These are phyloP conservation scores for Trigoniulus corallinus DNA, from an alignment of 1,140 invertebrate species.

Conservation along the genomic window DNA sequence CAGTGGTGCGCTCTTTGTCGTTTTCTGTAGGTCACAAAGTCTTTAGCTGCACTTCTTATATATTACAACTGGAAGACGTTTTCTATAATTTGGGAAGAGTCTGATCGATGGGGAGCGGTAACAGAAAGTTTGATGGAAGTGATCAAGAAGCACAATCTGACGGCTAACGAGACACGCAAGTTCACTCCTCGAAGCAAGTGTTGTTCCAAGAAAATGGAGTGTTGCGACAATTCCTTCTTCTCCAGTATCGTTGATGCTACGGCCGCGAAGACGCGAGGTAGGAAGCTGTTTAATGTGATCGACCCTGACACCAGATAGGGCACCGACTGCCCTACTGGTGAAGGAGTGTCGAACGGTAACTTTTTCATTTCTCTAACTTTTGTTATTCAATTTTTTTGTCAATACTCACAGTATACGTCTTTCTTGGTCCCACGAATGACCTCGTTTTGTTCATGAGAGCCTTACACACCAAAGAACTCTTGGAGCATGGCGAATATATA, in stretches of 20 bases:
- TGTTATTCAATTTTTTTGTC: conserved; percentile 11
- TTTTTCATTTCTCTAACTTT: neutral
- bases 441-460: conserved; percentile 77
- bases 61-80: conserved; percentile 91
- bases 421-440: conserved; percentile 59
- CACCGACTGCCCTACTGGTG: too few relatives aligned
- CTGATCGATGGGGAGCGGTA: conserved; percentile 47
- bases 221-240: conserved; percentile 55
- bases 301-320: too few relatives aligned
- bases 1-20: too few relatives aligned
- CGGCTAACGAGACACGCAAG: conserved; percentile 48
- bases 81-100: conserved; percentile 71
- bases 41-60: conserved; percentile 67
- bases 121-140: conserved; percentile 52
- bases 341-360: neutral
- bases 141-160: conserved; percentile 54
- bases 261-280: conserved; percentile 73
- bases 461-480: conserved; percentile 68
- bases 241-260: conserved; percentile 73
- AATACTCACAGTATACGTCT: conserved; percentile 65
- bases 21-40: conserved; percentile 64
- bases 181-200: conserved; percentile 52
- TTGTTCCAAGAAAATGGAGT: conserved; percentile 48
- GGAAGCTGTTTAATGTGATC: conserved; percentile 28
- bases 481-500: conserved; percentile 83